A percentile compares a stretch with the other conserved stretches of the same genome.
Evolutionary conservation across 2,113 vertebrate genomes (phyloP).

Genomic region (Equus quagga): DNA sequence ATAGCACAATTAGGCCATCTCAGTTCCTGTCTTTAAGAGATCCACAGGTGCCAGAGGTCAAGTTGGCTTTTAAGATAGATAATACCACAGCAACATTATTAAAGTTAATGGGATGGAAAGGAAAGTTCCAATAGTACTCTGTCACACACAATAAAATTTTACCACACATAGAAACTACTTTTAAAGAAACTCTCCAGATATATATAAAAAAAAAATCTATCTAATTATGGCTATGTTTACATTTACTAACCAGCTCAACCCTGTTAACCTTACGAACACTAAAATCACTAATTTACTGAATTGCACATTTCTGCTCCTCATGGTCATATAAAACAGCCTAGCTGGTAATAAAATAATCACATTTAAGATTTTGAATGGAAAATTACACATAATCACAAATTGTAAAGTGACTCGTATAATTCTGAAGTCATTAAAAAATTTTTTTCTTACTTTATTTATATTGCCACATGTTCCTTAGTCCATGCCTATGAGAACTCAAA

Average conservation of each 20-base stretch:
- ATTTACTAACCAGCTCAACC: slow-evolving; percentile 17
- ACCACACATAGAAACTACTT: background rate
- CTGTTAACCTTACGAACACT: slow-evolving; percentile 27
- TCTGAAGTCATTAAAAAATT: background rate
- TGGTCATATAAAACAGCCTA: slow-evolving; percentile 11
- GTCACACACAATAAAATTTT: slow-evolving; percentile 75
- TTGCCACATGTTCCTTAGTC: background rate
- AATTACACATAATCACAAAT: slow-evolving; percentile 31
- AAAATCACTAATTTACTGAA: slow-evolving; percentile 32
- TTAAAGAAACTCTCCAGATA: slow-evolving; percentile 47
- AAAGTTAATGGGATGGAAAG: slow-evolving; percentile 72
- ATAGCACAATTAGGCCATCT: slow-evolving; percentile 25
- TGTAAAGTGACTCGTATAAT: background rate
- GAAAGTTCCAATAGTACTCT: slow-evolving; percentile 76
- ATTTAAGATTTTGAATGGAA: slow-evolving; percentile 19
- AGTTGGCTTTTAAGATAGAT: slow-evolving; percentile 63
- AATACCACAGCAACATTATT: slow-evolving; percentile 60
- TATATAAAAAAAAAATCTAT: background rate
- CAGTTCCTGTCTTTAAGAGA: slow-evolving; percentile 48
- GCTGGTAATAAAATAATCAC: slow-evolving; percentile 18
- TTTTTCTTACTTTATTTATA: background rate
- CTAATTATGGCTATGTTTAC: slow-evolving; percentile 19
- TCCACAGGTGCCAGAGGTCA: background rate
- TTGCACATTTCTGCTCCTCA: slow-evolving; percentile 6
- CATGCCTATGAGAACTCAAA: background rate